These are phyloP conservation scores for Ciconia stormi DNA, from an alignment of 2,113 vertebrate genomes.

Conservation along the genomic window DNA sequence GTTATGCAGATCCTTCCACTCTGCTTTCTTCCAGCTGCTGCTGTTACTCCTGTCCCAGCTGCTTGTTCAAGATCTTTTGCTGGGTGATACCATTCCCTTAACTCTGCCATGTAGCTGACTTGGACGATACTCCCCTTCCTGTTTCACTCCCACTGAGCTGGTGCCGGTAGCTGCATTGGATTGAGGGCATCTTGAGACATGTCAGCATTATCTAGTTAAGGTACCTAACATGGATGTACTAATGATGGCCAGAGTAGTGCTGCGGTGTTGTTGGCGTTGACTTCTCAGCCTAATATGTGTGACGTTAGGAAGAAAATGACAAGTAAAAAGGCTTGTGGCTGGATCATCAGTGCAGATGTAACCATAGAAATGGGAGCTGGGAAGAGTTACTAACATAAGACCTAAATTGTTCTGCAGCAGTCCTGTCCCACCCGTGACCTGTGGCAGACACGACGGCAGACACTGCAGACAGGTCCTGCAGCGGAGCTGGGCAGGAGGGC, in stretches of 20 bases:
- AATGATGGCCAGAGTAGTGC: not conserved
- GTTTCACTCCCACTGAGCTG: not conserved
- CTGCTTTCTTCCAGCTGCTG: not conserved
- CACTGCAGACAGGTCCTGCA: not conserved
- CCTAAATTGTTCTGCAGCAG: not conserved
- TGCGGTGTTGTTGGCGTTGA: not conserved
- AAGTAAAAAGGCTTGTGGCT: not conserved
- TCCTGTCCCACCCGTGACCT: not conserved
- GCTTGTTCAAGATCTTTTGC: not conserved
- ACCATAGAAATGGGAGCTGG: fast-evolving
- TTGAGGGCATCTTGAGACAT: not conserved
- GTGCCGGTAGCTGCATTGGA: not conserved
- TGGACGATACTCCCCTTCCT: not conserved
- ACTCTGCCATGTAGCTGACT: not conserved
- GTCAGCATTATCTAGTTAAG: not conserved
- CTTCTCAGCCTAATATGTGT: not conserved
- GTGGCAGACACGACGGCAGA: not conserved
- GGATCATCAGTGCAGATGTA: not conserved
- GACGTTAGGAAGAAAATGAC: not conserved
- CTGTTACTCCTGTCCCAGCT: not conserved
- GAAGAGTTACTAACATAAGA: not conserved
- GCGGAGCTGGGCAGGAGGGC: not conserved
- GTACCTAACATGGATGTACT: not conserved
- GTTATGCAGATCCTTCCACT: not conserved
- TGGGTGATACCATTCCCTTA: not conserved